phyloP scores from a whole-genome alignment of 2,888 invertebrate genomes.

The Dichetophora obliterata region DNA sequence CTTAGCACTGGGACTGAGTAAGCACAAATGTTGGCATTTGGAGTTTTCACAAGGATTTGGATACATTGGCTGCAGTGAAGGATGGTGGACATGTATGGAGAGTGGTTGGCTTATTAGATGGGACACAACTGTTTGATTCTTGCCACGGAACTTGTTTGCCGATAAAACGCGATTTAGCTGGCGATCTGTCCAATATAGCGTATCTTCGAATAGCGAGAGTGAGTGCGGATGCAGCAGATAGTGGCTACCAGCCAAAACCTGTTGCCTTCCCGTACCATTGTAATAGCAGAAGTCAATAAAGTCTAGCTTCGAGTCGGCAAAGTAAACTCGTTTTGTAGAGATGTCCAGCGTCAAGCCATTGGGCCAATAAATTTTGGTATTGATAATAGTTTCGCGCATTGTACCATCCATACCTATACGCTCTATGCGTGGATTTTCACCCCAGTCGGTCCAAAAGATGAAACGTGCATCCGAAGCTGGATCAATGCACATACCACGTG shows the following conservation, averaged over 20 bases:
- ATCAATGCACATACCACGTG: slow-evolving; percentile 96
- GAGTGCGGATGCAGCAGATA: slow-evolving; percentile 96
- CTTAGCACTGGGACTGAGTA: slow-evolving; percentile 82
- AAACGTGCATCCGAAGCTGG: slow-evolving; percentile 88
- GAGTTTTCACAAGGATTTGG: slow-evolving; percentile 82
- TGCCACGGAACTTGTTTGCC: slow-evolving; percentile 92
- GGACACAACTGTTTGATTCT: slow-evolving; percentile 93
- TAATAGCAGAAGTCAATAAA: slow-evolving; percentile 98
- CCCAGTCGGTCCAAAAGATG: slow-evolving; percentile 99
- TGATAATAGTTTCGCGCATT: slow-evolving; percentile 85
- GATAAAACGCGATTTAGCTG: slow-evolving; percentile 91
- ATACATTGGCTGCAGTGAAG: slow-evolving; percentile 88
- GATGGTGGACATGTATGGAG: slow-evolving; percentile 95
- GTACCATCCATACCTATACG: slow-evolving; percentile 96
- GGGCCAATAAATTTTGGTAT: slow-evolving; percentile 97
- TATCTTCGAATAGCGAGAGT: slow-evolving; percentile 94
- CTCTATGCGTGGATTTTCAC: slow-evolving; percentile 96
- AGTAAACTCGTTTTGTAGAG: slow-evolving; percentile 93
- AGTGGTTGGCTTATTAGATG: slow-evolving; percentile 95
- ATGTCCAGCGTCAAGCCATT: slow-evolving; percentile 97
- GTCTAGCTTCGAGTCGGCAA: slow-evolving; percentile 96
- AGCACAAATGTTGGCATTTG: slow-evolving; percentile 90
- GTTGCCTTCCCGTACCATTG: slow-evolving; percentile 90
- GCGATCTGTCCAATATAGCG: slow-evolving; percentile 96
- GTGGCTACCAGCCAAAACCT: slow-evolving; percentile 89